phyloP scores from a whole-genome alignment of 2,797 vertebrate genomes.

The Hirundo rustica region DNA sequence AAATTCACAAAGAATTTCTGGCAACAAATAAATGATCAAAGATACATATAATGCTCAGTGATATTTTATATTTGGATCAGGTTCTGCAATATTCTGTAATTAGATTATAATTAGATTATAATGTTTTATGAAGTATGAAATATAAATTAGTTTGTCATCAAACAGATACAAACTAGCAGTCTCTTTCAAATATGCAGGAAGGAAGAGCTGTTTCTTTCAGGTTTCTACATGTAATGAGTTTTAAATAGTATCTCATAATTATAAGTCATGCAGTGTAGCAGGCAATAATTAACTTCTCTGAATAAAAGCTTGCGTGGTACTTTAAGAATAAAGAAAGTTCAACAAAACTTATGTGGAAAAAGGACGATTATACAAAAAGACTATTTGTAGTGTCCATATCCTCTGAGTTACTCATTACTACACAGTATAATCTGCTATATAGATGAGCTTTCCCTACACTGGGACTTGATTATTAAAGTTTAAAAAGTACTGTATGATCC shows the following conservation, averaged over 20 bases:
- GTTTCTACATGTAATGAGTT: neutral
- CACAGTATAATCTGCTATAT: neutral
- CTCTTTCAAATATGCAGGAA: neutral
- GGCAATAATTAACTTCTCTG: neutral
- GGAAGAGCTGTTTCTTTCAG: neutral
- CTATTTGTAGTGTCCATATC: neutral
- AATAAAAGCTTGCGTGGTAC: neutral
- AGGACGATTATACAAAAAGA: neutral
- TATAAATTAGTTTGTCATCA: neutral
- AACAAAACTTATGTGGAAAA: neutral
- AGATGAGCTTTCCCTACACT: neutral
- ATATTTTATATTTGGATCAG: neutral
- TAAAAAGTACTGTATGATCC: neutral
- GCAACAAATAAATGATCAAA: neutral
- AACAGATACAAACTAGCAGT: neutral
- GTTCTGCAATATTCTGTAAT: neutral
- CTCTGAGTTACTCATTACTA: neutral
- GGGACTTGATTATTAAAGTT: neutral
- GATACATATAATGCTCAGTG: neutral
- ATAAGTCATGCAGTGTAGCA: neutral
- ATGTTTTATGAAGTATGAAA: neutral
- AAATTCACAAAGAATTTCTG: neutral
- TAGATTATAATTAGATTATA: neutral
- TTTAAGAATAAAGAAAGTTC: neutral
- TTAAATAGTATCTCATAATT: neutral